Conservation (phyloP, 30 jellyfish, hydroid and myxozoan genomes). For the Sanderia malayensis region DNA sequence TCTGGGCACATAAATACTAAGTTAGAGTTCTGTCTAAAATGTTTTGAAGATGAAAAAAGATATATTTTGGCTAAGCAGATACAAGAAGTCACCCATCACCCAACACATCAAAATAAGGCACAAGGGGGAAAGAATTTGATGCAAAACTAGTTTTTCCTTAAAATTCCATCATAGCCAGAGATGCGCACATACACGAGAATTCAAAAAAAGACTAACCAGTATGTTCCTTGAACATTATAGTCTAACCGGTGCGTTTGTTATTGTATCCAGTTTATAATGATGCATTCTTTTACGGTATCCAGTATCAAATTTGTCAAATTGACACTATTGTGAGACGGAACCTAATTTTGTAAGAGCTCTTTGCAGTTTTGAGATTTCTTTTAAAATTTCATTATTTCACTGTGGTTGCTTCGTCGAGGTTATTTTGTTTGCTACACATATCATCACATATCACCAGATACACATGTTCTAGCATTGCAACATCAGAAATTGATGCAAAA, state of each 20-base stretch:
- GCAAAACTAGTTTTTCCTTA: slow-evolving; percentile 5
- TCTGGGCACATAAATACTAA: slow-evolving; percentile 12
- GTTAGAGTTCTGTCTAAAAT: slow-evolving; percentile 15
- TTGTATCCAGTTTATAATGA: not conserved
- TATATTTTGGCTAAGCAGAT: slow-evolving; percentile 27
- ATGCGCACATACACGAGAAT: slow-evolving; percentile 15
- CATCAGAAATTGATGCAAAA: not conserved
- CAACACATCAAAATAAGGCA: slow-evolving; percentile 14
- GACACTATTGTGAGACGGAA: too few species aligned
- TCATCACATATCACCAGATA: too few species aligned
- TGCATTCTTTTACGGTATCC: not conserved
- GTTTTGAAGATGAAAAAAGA: slow-evolving; percentile 10
- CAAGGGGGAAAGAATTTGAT: slow-evolving; percentile 8
- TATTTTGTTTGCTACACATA: too few species aligned
- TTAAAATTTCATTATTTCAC: too few species aligned
- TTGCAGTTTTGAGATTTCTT: too few species aligned
- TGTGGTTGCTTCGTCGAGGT: too few species aligned
- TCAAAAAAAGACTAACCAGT: not conserved
- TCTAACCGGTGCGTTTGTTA: not conserved
- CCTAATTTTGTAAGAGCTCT: too few species aligned
- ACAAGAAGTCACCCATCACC: slow-evolving; percentile 1
- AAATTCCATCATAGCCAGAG: slow-evolving; percentile 8
- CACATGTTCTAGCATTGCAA: not conserved
- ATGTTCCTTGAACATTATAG: not conserved
- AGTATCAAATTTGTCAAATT: not conserved